A percentile compares a stretch with the other conserved stretches of the same genome.
These are phyloP conservation scores for Australoheros facetus DNA, from an alignment of 2,797 vertebrate species.

Conservation along the genomic window DNA sequence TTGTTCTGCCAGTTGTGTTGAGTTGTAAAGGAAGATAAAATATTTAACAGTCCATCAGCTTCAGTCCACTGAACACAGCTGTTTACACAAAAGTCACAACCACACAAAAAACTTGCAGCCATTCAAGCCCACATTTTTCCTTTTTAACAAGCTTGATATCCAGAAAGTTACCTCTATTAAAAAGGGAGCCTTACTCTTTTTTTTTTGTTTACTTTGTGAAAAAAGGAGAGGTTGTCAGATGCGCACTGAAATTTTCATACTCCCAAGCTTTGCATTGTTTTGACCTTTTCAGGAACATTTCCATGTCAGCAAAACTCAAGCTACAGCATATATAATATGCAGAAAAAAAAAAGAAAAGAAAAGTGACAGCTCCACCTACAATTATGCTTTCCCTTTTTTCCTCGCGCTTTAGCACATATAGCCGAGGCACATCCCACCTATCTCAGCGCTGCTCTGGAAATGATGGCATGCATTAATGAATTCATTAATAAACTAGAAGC, in stretches of 20 bases:
- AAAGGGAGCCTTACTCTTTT: not conserved
- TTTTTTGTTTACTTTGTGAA: not conserved
- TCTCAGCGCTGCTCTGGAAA: not conserved
- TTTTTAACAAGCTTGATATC: not conserved
- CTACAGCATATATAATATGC: not conserved
- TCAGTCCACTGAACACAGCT: constrained; percentile 71
- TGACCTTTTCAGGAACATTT: not conserved
- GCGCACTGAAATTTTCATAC: not conserved
- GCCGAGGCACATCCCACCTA: not conserved
- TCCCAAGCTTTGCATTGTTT: not conserved
- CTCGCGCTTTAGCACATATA: not conserved
- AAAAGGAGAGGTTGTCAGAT: too few relatives aligned
- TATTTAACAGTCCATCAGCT: constrained; percentile 76
- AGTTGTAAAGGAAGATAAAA: constrained; percentile 69
- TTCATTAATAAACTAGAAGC: constrained; percentile 14
- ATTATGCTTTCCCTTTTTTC: not conserved
- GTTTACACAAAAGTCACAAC: constrained; percentile 60
- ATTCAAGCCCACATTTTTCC: not conserved
- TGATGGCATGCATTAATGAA: constrained; percentile 12
- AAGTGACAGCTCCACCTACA: not conserved
- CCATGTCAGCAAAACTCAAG: not conserved
- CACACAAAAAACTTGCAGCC: constrained; percentile 12
- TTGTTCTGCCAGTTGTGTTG: constrained; percentile 5
- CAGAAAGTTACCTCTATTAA: not conserved
- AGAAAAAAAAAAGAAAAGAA: not conserved